Evolutionary conservation across 2,888 invertebrate species (phyloP).

Genomic region (Globia sparganii): DNA sequence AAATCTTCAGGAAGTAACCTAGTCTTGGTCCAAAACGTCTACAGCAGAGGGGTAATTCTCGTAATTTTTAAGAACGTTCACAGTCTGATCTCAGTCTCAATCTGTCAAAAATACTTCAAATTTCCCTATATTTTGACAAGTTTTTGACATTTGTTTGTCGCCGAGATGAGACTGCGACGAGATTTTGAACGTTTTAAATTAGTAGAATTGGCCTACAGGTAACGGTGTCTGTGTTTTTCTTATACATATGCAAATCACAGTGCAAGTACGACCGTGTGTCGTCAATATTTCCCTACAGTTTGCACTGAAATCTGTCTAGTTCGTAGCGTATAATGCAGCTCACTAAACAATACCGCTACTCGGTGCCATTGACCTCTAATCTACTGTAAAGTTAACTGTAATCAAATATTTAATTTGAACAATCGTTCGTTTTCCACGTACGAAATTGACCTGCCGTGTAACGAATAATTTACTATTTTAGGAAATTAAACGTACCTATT

Average conservation of each 20-base stretch:
- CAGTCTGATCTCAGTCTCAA: too few relatives aligned
- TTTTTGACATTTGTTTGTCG: too few relatives aligned
- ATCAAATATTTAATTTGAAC: slow-evolving; percentile 85
- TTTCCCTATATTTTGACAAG: too few relatives aligned
- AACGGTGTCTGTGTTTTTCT: slow-evolving; percentile 12
- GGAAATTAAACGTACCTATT: slow-evolving; percentile 55
- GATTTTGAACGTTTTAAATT: too few relatives aligned
- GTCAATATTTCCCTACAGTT: slow-evolving; percentile 31
- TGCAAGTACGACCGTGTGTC: slow-evolving; percentile 6
- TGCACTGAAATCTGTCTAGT: slow-evolving; percentile 43
- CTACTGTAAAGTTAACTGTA: slow-evolving; percentile 86
- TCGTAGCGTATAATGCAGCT: slow-evolving; percentile 64
- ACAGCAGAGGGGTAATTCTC: too few relatives aligned
- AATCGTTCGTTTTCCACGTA: slow-evolving; percentile 77
- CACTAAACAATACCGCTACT: slow-evolving; percentile 74
- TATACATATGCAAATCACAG: slow-evolving; percentile 28
- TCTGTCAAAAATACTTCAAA: too few relatives aligned
- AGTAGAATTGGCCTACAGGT: too few relatives aligned
- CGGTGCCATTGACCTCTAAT: slow-evolving; percentile 81
- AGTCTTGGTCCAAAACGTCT: too few relatives aligned
- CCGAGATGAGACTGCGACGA: too few relatives aligned
- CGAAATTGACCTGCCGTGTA: slow-evolving; percentile 73
- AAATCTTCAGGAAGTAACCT: too few relatives aligned
- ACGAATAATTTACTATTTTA: slow-evolving; percentile 63
- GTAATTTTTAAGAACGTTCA: too few relatives aligned